Percentiles rank a stretch among this genome's conserved stretches.
Evolutionary conservation across 1,140 invertebrate genomes (phyloP).

Genomic region (Cotesia vestalis): DNA sequence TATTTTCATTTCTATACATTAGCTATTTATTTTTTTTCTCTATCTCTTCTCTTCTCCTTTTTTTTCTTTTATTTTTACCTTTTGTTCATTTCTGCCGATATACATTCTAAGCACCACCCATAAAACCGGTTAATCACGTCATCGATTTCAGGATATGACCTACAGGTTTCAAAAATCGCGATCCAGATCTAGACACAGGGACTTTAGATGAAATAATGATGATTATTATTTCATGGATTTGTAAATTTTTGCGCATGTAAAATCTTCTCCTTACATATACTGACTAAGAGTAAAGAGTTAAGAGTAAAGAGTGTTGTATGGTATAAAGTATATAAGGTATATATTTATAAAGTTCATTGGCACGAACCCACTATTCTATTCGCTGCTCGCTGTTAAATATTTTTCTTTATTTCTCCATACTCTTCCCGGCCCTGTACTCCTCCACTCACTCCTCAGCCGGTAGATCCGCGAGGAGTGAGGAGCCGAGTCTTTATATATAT

Average conservation of each 20-base stretch:
- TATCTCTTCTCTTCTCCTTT: too few species aligned
- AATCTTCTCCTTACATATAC: too few species aligned
- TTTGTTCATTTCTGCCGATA: too few species aligned
- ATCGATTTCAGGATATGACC: not conserved
- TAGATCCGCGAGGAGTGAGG: too few species aligned
- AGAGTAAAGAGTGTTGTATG: not conserved
- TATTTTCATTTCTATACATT: constrained; percentile 1
- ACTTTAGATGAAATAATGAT: not conserved
- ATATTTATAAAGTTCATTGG: constrained; percentile 5
- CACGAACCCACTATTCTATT: not conserved
- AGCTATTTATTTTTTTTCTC: constrained; percentile 9
- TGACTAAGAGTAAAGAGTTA: not conserved
- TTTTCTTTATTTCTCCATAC: constrained; percentile 17
- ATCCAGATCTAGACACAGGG: not conserved
- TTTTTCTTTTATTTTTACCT: too few species aligned
- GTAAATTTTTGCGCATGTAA: too few species aligned
- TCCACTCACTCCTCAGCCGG: not conserved
- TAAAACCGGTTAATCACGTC: constrained; percentile 14
- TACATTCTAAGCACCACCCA: not conserved
- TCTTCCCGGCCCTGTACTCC: not conserved
- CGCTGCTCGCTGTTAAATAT: not conserved
- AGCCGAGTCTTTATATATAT: not conserved
- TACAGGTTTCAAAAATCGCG: not conserved
- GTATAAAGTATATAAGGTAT: not conserved
- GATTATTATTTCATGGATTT: not conserved